Conservation (phyloP, 2,888 invertebrate species). For the Baronia brevicornis region DNA sequence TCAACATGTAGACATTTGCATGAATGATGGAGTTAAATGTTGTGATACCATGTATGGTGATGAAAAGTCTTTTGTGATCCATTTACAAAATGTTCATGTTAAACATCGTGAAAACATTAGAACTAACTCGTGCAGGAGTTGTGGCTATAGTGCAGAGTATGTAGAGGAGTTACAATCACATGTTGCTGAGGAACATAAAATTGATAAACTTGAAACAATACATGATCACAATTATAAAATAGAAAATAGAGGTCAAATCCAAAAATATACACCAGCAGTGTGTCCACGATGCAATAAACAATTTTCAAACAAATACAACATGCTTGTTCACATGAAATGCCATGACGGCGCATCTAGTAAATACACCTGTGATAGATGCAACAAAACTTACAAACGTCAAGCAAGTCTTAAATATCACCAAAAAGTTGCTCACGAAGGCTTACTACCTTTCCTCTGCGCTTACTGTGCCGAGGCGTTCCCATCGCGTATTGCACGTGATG, state of each 20-base stretch:
- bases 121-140: constrained; percentile 33
- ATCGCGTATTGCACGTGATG: constrained; percentile 46
- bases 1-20: constrained; percentile 35
- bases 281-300: constrained; percentile 66
- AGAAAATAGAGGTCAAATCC: constrained; percentile 28
- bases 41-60: constrained; percentile 31
- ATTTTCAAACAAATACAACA: constrained; percentile 66
- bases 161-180: constrained; percentile 25
- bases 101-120: constrained; percentile 5
- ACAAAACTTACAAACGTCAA: constrained; percentile 53
- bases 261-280: constrained; percentile 50
- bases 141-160: constrained; percentile 29
- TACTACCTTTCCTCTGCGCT: constrained; percentile 51
- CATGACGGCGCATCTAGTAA: constrained; percentile 33
- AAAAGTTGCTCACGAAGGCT: constrained; percentile 54
- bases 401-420: constrained; percentile 60
- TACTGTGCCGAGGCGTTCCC: constrained; percentile 68
- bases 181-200: constrained; percentile 23
- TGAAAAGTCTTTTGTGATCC: constrained; percentile 35
- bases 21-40: constrained; percentile 34
- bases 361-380: constrained; percentile 56
- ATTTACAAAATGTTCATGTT: constrained; percentile 38
- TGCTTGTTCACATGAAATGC: constrained; percentile 57
- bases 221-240: constrained; percentile 15
- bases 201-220: constrained; percentile 13